Percentiles rank a stretch among this genome's conserved stretches.
Evolutionary conservation across 1,140 invertebrate genomes (phyloP).

Genomic region (Oedothorax gibbosus): DNA sequence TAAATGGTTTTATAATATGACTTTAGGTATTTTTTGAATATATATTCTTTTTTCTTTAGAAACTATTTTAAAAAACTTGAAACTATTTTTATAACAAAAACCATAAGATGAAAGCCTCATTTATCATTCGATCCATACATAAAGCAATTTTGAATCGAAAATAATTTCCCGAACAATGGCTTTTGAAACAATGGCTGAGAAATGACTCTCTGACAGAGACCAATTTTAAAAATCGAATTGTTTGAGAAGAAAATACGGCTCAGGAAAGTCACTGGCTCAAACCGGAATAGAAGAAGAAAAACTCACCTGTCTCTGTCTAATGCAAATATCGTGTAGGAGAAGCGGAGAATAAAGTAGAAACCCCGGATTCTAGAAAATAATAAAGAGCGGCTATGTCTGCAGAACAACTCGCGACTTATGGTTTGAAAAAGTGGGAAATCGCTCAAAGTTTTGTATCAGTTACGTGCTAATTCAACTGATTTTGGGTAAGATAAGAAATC

Average conservation of each 20-base stretch:
- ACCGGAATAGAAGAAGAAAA: background rate
- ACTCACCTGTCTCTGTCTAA: constrained; percentile 18
- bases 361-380: background rate
- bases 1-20: no score
- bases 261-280: constrained; percentile 17
- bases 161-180: constrained; percentile 3
- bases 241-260: constrained; percentile 14
- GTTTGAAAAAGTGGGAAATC: no score
- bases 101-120: no score
- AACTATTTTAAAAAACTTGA: no score
- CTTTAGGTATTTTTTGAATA: no score
- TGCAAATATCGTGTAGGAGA: constrained; percentile 47
- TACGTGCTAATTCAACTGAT: no score
- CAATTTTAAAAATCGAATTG: constrained; percentile 22
- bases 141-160: background rate
- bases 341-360: constrained; percentile 27
- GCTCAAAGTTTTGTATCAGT: no score
- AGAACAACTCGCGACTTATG: background rate
- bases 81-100: no score
- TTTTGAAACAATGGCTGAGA: constrained; percentile 3
- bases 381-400: background rate
- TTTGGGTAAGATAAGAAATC: no score
- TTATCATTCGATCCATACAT: no score
- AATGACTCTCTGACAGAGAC: constrained; percentile 16
- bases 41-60: no score